Evolutionary conservation across 1,140 invertebrate genomes (phyloP).

Genomic region (Pollicipes pollicipes): DNA sequence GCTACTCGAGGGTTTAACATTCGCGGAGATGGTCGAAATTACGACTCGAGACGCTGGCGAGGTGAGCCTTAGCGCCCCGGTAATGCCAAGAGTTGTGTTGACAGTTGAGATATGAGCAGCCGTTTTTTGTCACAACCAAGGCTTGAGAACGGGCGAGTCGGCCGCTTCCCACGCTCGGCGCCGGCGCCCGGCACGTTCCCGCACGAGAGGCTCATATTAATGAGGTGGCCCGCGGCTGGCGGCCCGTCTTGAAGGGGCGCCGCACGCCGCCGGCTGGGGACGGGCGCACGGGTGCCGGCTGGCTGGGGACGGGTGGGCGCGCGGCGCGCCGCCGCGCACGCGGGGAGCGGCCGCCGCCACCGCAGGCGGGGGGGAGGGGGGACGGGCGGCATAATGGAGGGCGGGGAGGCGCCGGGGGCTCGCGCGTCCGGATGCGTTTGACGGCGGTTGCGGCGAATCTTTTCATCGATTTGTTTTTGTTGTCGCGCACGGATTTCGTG

Average conservation of each 20-base stretch:
- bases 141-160: background rate
- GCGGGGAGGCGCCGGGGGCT: too few relatives aligned
- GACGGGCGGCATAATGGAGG: background rate
- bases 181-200: background rate
- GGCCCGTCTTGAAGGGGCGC: background rate
- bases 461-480: too few relatives aligned
- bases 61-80: background rate
- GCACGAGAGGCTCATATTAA: background rate
- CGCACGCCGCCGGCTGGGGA: background rate
- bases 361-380: too few relatives aligned
- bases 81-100: slow-evolving; percentile 2
- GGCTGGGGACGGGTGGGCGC: background rate
- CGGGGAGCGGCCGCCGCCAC: too few relatives aligned
- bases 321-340: background rate
- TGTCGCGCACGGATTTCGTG: too few relatives aligned
- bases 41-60: background rate
- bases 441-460: too few relatives aligned
- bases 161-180: background rate
- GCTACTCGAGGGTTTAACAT: background rate
- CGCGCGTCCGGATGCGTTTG: too few relatives aligned
- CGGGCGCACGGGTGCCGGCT: background rate
- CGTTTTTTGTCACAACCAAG: slow-evolving; percentile 4
- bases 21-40: background rate
- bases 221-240: background rate
- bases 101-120: slow-evolving; percentile 4